phyloP scores from a whole-genome alignment of 2,888 invertebrate species.

The Cephus sareptanus region DNA sequence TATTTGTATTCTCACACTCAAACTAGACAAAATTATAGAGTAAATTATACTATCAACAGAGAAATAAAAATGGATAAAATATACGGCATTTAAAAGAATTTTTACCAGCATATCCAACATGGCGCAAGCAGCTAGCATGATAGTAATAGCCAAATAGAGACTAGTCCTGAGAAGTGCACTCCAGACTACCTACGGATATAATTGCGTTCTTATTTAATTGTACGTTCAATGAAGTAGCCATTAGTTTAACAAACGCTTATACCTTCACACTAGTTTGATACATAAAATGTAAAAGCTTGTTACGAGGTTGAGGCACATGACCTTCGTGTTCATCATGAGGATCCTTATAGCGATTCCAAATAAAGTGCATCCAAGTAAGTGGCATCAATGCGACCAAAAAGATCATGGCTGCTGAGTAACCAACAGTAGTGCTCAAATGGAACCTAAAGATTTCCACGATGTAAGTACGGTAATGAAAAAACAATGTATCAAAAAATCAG shows the following conservation, averaged over 20 bases:
- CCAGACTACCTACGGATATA: slow-evolving; percentile 68
- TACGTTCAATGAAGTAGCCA: neutral
- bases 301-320: slow-evolving; percentile 70
- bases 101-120: slow-evolving; percentile 72
- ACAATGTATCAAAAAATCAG: slow-evolving; percentile 15
- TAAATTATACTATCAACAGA: neutral
- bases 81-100: neutral
- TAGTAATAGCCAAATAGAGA: slow-evolving; percentile 76
- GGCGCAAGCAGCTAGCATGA: slow-evolving; percentile 74
- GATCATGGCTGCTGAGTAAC: slow-evolving; percentile 63
- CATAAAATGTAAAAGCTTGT: slow-evolving; percentile 68
- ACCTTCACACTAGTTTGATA: slow-evolving; percentile 69
- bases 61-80: neutral
- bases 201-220: slow-evolving; percentile 1
- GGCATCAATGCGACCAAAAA: slow-evolving; percentile 72
- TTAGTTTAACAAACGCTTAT: neutral
- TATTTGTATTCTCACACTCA: slow-evolving; percentile 51
- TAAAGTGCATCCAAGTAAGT: slow-evolving; percentile 80
- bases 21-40: slow-evolving; percentile 37
- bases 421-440: slow-evolving; percentile 67
- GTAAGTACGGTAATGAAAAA: neutral
- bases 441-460: slow-evolving; percentile 45
- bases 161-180: slow-evolving; percentile 73
- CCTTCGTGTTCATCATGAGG: slow-evolving; percentile 65
- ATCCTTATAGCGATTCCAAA: slow-evolving; percentile 72